Evolutionary conservation across 2,113 vertebrate species (phyloP).

Genomic region (Anser brachyrhynchus): DNA sequence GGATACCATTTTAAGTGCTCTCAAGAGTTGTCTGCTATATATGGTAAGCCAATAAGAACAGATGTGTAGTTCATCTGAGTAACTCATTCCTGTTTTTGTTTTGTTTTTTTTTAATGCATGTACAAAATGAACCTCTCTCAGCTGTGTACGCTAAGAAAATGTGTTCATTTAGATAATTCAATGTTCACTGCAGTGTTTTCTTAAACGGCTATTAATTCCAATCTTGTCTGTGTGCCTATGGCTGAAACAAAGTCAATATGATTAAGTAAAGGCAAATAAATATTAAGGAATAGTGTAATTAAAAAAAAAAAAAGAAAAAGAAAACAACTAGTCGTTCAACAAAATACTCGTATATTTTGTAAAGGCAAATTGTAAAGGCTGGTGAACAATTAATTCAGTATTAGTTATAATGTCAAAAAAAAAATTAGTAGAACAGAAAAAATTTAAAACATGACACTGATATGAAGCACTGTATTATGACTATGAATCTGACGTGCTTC

Average conservation of each 20-base stretch:
- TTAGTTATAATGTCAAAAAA: neutral
- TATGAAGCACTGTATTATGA: neutral
- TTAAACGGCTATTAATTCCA: neutral
- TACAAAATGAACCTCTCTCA: neutral
- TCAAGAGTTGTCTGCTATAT: neutral
- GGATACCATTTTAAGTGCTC: neutral
- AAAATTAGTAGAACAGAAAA: neutral
- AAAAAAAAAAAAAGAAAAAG: neutral
- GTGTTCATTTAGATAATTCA: neutral
- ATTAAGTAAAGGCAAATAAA: neutral
- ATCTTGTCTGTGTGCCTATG: neutral
- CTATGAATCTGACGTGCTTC: neutral
- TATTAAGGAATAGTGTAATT: neutral
- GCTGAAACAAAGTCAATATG: neutral
- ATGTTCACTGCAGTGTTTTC: neutral
- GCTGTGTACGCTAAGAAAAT: neutral
- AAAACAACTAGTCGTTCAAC: neutral
- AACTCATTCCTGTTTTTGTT: neutral
- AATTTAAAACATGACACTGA: neutral
- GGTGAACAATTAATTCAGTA: neutral
- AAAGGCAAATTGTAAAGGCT: neutral
- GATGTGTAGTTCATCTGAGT: neutral
- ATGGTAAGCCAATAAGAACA: neutral
- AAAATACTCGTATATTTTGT: neutral
- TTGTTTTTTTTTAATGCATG: neutral